phyloP scores from a whole-genome alignment of 2,113 vertebrate genomes.

The Indicator indicator region DNA sequence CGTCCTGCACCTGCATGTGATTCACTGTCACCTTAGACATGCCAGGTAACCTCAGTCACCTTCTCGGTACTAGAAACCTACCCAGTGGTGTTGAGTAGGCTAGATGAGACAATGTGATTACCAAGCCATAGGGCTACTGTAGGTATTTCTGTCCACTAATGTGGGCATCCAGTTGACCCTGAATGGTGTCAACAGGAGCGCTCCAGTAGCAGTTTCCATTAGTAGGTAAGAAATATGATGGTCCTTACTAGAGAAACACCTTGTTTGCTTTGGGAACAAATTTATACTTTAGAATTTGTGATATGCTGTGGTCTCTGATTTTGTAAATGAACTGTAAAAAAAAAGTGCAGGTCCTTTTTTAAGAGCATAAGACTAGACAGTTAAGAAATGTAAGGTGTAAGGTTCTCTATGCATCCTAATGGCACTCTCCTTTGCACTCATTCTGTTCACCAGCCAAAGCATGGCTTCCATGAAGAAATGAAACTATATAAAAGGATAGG shows the following conservation, averaged over 20 bases:
- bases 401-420: neutral
- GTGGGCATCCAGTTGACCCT: neutral
- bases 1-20: neutral
- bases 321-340: neutral
- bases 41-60: neutral
- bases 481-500: neutral
- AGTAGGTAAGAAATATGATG: neutral
- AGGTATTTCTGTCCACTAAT: neutral
- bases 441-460: neutral
- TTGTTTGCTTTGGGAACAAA: neutral
- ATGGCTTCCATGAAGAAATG: neutral
- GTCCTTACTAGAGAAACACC: neutral
- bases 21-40: neutral
- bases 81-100: neutral
- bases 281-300: neutral
- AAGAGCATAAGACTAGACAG: neutral
- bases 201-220: neutral
- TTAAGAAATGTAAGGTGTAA: neutral
- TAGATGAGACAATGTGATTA: neutral
- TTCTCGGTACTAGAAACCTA: neutral
- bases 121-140: neutral
- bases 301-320: neutral
- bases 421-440: neutral
- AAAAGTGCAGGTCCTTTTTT: neutral
- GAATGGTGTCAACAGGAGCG: neutral